Conservation (phyloP, 2,113 vertebrate species). For the Misgurnus mizolepis region DNA sequence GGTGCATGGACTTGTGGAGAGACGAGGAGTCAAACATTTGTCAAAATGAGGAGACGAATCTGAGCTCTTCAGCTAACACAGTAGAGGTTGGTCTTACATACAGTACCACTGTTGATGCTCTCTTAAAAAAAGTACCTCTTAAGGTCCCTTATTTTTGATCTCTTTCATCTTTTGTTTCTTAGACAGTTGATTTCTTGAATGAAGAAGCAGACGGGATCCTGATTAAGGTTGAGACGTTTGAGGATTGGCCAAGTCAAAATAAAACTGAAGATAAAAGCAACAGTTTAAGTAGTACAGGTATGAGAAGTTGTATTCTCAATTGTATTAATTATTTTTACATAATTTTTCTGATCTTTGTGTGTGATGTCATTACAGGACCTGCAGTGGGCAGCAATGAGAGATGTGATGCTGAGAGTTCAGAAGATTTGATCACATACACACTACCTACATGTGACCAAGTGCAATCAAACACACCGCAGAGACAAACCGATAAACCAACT, state of each 20-base stretch:
- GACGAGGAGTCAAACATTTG: constrained; percentile 53
- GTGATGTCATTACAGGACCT: background rate
- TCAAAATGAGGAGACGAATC: no score
- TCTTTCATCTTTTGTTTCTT: constrained; percentile 1
- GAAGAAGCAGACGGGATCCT: constrained; percentile 71
- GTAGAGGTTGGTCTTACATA: background rate
- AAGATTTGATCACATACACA: constrained; percentile 30
- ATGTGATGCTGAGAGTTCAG: background rate
- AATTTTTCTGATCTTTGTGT: background rate
- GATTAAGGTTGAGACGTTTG: constrained; percentile 74
- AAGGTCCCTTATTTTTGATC: background rate
- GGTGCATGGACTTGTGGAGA: constrained; percentile 75
- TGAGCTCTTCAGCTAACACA: no score
- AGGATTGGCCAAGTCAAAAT: constrained; percentile 64
- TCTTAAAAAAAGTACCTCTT: background rate
- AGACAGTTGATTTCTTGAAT: constrained; percentile 68
- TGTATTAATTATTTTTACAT: no score
- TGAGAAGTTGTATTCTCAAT: background rate
- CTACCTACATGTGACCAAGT: constrained; percentile 3
- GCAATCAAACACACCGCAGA: no score
- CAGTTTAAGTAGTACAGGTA: constrained; percentile 33
- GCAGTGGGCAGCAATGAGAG: background rate
- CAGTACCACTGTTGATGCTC: background rate
- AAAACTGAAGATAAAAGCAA: constrained; percentile 32
- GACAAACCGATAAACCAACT: background rate